Percentiles rank a stretch among this genome's conserved stretches.
Conservation (phyloP, 2,113 vertebrate genomes). For the Poeciliopsis prolifica region DNA sequence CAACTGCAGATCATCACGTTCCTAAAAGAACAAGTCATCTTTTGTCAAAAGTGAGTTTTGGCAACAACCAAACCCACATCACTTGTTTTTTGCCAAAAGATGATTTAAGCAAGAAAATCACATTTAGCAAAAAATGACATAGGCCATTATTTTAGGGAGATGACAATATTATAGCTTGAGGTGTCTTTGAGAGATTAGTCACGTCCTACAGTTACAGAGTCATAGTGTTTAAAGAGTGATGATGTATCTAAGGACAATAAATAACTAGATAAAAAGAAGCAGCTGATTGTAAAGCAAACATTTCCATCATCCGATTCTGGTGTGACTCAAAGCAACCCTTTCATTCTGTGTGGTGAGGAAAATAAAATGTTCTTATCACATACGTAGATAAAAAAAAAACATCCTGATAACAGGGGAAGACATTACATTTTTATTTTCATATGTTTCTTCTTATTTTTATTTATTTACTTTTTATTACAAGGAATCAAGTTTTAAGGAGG, state of each 20-base stretch:
- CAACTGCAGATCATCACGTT: slow-evolving; percentile 44
- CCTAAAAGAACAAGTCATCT: too few relatives aligned
- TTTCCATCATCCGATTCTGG: slow-evolving; percentile 19
- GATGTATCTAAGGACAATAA: slow-evolving; percentile 41
- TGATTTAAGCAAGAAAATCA: too few relatives aligned
- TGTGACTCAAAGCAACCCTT: slow-evolving; percentile 13
- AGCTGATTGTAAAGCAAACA: slow-evolving; percentile 24
- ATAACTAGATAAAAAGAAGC: slow-evolving; percentile 36
- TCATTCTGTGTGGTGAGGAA: slow-evolving; percentile 1
- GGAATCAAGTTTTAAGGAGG: too few relatives aligned
- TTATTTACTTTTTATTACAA: too few relatives aligned
- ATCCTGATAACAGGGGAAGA: too few relatives aligned
- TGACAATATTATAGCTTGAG: background rate
- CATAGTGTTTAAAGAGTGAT: slow-evolving; percentile 28
- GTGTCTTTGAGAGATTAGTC: slow-evolving; percentile 24
- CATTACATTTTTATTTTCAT: too few relatives aligned
- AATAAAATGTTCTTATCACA: slow-evolving; percentile 1
- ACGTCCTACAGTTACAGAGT: slow-evolving; percentile 17
- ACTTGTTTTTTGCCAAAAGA: too few relatives aligned
- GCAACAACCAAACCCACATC: too few relatives aligned
- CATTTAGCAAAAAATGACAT: too few relatives aligned
- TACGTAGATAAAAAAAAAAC: background rate
- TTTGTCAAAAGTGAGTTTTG: too few relatives aligned
- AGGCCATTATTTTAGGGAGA: too few relatives aligned
- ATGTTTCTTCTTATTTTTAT: too few relatives aligned